Conservation (phyloP, 2,888 invertebrate species). For the Chelonus formosanus region DNA sequence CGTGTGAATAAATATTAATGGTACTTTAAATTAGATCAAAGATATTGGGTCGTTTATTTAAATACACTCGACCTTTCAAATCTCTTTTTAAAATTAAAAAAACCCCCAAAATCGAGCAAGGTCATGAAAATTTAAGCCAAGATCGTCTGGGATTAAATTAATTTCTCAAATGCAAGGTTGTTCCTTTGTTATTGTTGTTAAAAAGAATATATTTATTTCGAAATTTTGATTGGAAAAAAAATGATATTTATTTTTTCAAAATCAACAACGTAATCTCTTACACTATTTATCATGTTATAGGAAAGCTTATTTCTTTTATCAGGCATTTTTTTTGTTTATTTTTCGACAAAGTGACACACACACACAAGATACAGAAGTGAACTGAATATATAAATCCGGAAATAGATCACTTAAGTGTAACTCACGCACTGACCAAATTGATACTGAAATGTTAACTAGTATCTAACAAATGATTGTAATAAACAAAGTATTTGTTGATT, state of each 20-base stretch:
- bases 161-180: conserved; percentile 3
- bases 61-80: neutral
- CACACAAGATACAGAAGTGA: conserved; percentile 1
- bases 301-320: conserved; percentile 27
- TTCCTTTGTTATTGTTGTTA: neutral
- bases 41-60: conserved; percentile 16
- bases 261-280: conserved; percentile 14
- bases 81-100: neutral
- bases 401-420: conserved; percentile 22
- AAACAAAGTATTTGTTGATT: conserved; percentile 4
- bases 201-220: neutral
- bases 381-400: neutral
- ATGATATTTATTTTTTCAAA: conserved; percentile 7
- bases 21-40: conserved; percentile 10
- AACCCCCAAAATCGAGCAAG: conserved; percentile 18
- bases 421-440: conserved; percentile 34
- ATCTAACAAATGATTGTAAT: conserved; percentile 38
- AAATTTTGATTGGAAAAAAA: neutral
- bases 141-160: neutral
- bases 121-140: conserved; percentile 15
- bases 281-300: conserved; percentile 23
- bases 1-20: neutral
- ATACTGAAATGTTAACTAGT: conserved; percentile 32
- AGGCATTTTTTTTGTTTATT: conserved; percentile 24
- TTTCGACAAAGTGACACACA: neutral